These are phyloP conservation scores for Sciurus carolinensis DNA, from an alignment of 2,797 vertebrate species.

Conservation along the genomic window DNA sequence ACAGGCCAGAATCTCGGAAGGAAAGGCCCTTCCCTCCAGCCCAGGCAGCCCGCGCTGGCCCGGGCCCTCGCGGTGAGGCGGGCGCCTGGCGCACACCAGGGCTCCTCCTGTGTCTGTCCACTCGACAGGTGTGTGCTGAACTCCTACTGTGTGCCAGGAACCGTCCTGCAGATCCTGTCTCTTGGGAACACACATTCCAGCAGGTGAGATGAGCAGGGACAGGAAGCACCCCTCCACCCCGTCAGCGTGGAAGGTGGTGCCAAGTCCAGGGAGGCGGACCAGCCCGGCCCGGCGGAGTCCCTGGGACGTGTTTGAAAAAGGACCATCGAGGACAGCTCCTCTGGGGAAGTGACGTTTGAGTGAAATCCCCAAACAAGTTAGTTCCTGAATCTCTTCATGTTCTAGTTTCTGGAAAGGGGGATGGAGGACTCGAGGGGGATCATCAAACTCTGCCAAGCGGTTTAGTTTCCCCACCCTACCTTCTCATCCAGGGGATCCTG, in stretches of 20 bases:
- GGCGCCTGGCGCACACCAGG: too few relatives aligned
- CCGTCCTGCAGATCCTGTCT: background rate
- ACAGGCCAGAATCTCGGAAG: background rate
- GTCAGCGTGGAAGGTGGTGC: background rate
- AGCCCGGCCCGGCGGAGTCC: background rate
- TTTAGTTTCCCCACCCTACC: background rate
- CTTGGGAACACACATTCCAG: background rate
- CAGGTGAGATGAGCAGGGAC: background rate
- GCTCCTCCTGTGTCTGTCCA: background rate
- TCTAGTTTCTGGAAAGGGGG: background rate
- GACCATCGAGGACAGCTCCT: background rate
- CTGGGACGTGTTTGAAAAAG: background rate
- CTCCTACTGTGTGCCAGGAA: background rate
- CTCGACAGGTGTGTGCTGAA: background rate
- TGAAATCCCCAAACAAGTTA: background rate
- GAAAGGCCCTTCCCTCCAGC: background rate
- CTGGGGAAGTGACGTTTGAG: background rate
- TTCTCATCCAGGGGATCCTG: background rate
- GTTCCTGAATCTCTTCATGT: background rate
- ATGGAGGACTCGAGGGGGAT: background rate
- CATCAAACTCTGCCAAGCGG: fast-evolving
- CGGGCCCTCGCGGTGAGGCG: too few relatives aligned
- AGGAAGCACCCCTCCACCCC: background rate
- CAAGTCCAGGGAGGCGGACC: background rate
- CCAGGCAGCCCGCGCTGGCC: background rate